These are phyloP conservation scores for Venusia cambrica DNA, from an alignment of 2,888 invertebrate species.

Conservation along the genomic window DNA sequence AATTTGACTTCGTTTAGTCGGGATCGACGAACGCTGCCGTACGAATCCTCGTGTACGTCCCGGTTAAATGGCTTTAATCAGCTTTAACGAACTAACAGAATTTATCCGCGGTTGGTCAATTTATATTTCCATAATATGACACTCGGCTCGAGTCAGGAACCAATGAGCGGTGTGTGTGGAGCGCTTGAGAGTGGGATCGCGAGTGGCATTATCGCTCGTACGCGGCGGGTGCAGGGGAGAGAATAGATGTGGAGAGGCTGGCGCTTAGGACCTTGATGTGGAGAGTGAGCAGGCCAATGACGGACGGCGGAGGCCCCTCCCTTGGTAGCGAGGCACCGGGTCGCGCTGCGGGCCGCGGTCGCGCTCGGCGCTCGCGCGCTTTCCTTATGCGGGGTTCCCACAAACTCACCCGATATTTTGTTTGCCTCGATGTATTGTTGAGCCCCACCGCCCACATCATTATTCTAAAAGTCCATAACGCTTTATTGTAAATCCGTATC, in stretches of 20 bases:
- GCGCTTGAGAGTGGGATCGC: conserved; percentile 31
- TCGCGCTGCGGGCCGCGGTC: conserved; percentile 23
- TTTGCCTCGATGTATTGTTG: conserved; percentile 63
- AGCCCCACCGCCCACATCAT: conserved; percentile 77
- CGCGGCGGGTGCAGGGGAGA: conserved; percentile 44
- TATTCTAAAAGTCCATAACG: conserved; percentile 69
- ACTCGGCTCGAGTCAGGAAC: conserved; percentile 46
- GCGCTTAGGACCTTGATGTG: conserved; percentile 52
- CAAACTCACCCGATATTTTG: conserved; percentile 64
- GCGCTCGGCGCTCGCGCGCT: conserved; percentile 35
- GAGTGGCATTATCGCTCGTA: conserved; percentile 54
- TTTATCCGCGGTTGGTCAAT: conserved; percentile 81
- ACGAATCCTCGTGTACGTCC: conserved; percentile 73
- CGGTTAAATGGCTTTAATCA: conserved; percentile 82
- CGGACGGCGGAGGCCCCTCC: conserved; percentile 45
- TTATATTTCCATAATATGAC: conserved; percentile 79
- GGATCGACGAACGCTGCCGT: conserved; percentile 74
- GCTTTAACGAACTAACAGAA: conserved; percentile 81
- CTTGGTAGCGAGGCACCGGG: conserved; percentile 19
- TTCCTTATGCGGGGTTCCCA: conserved; percentile 76
- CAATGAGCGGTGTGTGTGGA: conserved; percentile 59
- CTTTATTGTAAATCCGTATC: conserved; percentile 75
- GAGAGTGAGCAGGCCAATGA: conserved; percentile 48
- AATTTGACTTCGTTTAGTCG: conserved; percentile 76
- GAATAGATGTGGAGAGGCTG: conserved; percentile 44